Conservation (phyloP, 2,888 invertebrate species). For the Flexamia atlantica region DNA sequence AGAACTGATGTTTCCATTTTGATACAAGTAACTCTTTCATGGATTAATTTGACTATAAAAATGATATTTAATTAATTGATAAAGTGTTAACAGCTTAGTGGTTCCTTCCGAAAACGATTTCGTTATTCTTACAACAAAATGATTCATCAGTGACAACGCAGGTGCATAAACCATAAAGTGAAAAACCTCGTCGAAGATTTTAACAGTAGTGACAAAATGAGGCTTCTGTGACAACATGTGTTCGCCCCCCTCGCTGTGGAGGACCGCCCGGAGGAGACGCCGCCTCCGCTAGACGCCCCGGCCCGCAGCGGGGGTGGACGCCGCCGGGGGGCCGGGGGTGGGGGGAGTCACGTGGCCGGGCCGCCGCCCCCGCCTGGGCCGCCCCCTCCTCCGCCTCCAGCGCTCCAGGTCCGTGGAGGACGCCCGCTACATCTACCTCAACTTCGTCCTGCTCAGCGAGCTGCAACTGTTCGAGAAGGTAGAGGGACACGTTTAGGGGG, state of each 20-base stretch:
- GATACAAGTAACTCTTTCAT: no score
- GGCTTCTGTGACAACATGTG: background rate
- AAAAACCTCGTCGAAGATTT: no score
- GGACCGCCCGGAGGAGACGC: background rate
- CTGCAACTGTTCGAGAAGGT: conserved; percentile 83
- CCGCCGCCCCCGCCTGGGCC: conserved; percentile 74
- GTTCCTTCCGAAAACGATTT: no score
- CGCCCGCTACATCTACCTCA: conserved; percentile 82
- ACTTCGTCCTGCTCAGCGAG: conserved; percentile 80
- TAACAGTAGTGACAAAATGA: background rate
- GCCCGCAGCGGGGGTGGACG: conserved; percentile 20
- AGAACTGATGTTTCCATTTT: no score
- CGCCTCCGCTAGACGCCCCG: background rate
- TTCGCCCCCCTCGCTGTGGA: background rate
- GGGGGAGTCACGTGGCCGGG: conserved; percentile 75
- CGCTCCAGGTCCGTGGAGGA: conserved; percentile 75
- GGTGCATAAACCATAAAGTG: no score
- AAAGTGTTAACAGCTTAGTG: no score
- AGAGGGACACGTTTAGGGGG: no score
- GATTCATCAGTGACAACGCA: no score
- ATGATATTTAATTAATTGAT: no score
- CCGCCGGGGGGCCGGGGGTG: conserved; percentile 57
- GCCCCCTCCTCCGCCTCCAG: conserved; percentile 22
- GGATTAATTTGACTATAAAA: no score
- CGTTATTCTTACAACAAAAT: no score